phyloP scores from a whole-genome alignment of 23 tunicate genomes.

The Botrylloides violaceus region DNA sequence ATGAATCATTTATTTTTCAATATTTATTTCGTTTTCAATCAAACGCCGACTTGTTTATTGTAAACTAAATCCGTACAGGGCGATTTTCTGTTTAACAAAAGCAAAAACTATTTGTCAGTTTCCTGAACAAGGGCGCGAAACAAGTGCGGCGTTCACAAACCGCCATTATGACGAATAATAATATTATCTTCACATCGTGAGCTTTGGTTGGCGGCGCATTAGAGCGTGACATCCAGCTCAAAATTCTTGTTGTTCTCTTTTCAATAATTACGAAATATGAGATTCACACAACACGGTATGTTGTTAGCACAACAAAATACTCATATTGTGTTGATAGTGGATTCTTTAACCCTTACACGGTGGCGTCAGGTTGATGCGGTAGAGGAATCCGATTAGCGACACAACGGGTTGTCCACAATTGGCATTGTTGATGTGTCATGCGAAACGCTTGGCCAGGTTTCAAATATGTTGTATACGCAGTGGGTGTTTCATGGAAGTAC shows the following conservation, averaged over 20 bases:
- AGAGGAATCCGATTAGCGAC: not conserved
- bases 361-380: not conserved
- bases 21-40: not conserved
- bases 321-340: slow-evolving; percentile 7
- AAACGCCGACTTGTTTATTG: not conserved
- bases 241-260: not conserved
- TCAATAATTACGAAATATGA: slow-evolving; percentile 17
- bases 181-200: not conserved
- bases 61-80: too few relatives aligned
- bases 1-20: not conserved
- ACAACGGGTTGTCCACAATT: not conserved
- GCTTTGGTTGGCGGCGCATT: slow-evolving; percentile 23
- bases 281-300: slow-evolving; percentile 20
- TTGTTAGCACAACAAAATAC: slow-evolving; percentile 27
- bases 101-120: too few relatives aligned
- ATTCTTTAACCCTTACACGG: slow-evolving; percentile 6
- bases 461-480: slow-evolving; percentile 4
- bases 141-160: too few relatives aligned
- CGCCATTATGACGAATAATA: not conserved
- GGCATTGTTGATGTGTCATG: slow-evolving; percentile 18
- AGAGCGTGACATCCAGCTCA: slow-evolving; percentile 7
- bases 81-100: too few relatives aligned
- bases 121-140: too few relatives aligned
- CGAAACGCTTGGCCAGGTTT: slow-evolving; percentile 5
- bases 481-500: not conserved